These are phyloP conservation scores for Thinocorus orbignyianus DNA, from an alignment of 2,113 vertebrate genomes.

Conservation along the genomic window DNA sequence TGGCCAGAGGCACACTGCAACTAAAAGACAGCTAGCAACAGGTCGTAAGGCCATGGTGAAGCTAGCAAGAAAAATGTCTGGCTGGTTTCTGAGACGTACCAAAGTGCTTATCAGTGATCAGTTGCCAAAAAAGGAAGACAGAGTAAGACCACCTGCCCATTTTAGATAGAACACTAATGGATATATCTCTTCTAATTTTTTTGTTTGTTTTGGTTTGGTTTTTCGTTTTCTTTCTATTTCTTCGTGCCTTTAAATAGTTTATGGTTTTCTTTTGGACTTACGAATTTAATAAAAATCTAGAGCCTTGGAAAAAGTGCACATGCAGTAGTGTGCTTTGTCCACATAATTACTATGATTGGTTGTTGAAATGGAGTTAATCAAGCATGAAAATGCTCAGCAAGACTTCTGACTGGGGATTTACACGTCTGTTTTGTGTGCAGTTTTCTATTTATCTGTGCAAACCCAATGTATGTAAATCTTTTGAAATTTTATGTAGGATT, in stretches of 20 bases:
- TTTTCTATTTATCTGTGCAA: neutral
- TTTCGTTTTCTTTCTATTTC: neutral
- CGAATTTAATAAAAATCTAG: neutral
- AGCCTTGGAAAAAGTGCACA: neutral
- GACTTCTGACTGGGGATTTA: constrained; percentile 4
- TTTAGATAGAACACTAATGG: neutral
- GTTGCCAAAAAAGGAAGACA: constrained; percentile 91
- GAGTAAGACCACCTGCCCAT: constrained; percentile 73
- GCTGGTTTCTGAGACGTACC: constrained; percentile 89
- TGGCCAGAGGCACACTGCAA: constrained; percentile 90
- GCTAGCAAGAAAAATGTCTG: constrained; percentile 82
- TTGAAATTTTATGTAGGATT: neutral
- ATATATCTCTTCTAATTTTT: neutral
- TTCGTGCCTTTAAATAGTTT: neutral
- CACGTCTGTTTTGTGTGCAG: neutral
- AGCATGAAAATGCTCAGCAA: neutral
- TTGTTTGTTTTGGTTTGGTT: neutral
- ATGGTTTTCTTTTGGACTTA: neutral
- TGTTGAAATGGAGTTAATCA: constrained; percentile 18
- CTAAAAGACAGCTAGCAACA: constrained; percentile 89
- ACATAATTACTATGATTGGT: neutral
- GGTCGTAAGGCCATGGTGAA: constrained; percentile 84
- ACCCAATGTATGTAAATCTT: neutral
- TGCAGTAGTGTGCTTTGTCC: neutral
- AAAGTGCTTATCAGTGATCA: constrained; percentile 88